phyloP scores from a whole-genome alignment of 2,113 vertebrate genomes.

The Plestiodon gilberti region DNA sequence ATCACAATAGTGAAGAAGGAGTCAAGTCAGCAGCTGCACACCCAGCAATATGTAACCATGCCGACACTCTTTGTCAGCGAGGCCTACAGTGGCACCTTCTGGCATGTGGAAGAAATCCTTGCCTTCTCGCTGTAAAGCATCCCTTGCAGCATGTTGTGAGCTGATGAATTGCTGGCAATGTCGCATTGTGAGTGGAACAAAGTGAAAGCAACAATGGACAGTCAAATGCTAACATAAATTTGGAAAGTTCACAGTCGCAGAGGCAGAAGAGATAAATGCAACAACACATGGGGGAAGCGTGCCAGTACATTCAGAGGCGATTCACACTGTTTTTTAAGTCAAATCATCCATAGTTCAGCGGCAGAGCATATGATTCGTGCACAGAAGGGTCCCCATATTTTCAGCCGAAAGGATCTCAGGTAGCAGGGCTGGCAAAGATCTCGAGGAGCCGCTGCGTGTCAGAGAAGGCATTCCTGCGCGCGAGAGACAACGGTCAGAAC shows the following conservation, averaged over 20 bases:
- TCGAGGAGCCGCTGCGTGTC: neutral
- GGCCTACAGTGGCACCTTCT: conserved; percentile 75
- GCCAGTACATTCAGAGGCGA: neutral
- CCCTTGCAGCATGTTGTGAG: neutral
- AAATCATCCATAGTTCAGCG: neutral
- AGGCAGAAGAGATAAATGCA: neutral
- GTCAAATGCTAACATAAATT: conserved; percentile 23
- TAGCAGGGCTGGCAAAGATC: neutral
- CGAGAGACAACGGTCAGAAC: neutral
- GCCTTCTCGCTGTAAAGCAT: neutral
- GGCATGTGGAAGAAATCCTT: conserved; percentile 53
- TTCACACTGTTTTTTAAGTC: neutral
- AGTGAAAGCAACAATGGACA: conserved; percentile 27
- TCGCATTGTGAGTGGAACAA: neutral
- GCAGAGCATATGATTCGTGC: neutral
- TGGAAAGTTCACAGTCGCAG: neutral
- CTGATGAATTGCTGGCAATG: neutral
- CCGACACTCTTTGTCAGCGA: conserved; percentile 45
- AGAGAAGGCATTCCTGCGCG: neutral
- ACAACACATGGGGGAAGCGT: neutral
- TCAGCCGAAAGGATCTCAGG: neutral
- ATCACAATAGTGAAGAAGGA: conserved; percentile 10
- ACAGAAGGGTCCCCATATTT: neutral
- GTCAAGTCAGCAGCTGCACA: conserved; percentile 15
- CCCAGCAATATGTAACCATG: conserved; percentile 27